Conservation (phyloP, 2,888 invertebrate genomes). For the Galeruca laticollis region DNA sequence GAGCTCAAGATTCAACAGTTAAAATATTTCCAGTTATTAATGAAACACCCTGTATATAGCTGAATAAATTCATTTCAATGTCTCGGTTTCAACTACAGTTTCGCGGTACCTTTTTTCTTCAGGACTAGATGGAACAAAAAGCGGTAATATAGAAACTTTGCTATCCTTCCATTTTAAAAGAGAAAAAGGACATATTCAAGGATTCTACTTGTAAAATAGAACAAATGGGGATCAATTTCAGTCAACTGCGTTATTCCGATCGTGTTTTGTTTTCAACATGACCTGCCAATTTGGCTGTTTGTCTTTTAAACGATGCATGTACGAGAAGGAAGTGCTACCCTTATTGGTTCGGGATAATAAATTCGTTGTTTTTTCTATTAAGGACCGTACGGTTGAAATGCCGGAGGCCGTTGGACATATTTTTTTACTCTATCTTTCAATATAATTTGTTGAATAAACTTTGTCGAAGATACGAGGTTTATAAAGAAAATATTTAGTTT, state of each 20-base stretch:
- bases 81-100: no score
- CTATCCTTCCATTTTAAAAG: not conserved
- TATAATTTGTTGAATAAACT: not conserved
- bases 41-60: no score
- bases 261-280: conserved; percentile 44
- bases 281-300: conserved; percentile 48
- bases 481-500: not conserved
- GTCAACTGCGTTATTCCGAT: conserved; percentile 32
- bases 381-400: not conserved
- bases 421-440: not conserved
- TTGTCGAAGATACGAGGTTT: not conserved
- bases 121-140: no score
- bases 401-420: not conserved
- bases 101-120: no score
- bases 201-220: conserved; percentile 25
- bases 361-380: conserved; percentile 40
- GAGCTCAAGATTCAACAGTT: no score
- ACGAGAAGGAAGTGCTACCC: conserved; percentile 35
- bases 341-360: conserved; percentile 43
- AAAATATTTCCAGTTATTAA: no score
- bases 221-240: conserved; percentile 36
- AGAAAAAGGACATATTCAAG: conserved; percentile 18
- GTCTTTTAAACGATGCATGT: conserved; percentile 48
- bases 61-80: no score
- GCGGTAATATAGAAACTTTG: not conserved